These are phyloP conservation scores for Hemiprocne comata DNA, from an alignment of 2,113 vertebrate species.

Conservation along the genomic window DNA sequence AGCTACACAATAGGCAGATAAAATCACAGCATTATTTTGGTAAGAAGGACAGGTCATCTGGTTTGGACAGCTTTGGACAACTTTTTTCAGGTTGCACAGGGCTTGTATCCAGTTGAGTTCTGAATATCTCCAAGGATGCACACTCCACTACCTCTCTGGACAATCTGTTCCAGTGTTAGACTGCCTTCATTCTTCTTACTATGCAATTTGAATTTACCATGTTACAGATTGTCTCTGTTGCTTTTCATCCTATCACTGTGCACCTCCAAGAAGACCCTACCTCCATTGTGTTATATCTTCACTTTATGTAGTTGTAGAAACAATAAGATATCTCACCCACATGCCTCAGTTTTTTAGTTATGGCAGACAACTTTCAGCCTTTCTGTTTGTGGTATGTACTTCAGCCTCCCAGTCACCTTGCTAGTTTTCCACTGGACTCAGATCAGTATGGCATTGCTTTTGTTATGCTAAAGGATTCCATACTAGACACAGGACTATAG, in stretches of 20 bases:
- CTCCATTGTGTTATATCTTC: not conserved
- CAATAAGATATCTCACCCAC: not conserved
- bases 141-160: not conserved
- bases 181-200: not conserved
- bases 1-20: not conserved
- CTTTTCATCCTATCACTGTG: not conserved
- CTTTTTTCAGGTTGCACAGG: not conserved
- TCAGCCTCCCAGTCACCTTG: not conserved
- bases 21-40: not conserved
- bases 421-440: not conserved
- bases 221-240: not conserved
- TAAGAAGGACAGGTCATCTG: not conserved
- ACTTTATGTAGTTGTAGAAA: not conserved
- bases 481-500: not conserved
- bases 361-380: not conserved
- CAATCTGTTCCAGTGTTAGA: not conserved
- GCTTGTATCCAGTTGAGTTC: not conserved
- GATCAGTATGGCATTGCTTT: not conserved
- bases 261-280: not conserved
- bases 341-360: not conserved
- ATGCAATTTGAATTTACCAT: not conserved
- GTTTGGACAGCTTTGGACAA: not conserved
- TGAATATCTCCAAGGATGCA: not conserved
- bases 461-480: not conserved
- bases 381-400: not conserved